phyloP scores from a whole-genome alignment of 2,797 vertebrate genomes.

The Syngnathus acus region DNA sequence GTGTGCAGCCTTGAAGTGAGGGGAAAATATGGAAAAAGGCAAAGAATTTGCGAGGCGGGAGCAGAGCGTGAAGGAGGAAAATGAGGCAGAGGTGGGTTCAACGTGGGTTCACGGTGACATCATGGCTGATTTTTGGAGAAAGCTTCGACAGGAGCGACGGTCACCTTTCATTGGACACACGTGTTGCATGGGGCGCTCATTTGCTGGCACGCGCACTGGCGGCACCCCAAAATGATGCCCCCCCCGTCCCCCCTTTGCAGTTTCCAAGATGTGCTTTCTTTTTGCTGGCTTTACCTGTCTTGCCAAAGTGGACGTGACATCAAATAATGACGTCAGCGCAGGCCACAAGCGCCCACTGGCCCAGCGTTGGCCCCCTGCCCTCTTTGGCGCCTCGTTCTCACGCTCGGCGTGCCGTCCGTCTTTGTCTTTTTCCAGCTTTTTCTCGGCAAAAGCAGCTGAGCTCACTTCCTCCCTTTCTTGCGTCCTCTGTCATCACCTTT shows the following conservation, averaged over 20 bases:
- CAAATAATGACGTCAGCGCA: slow-evolving; percentile 76
- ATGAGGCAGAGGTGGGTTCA: slow-evolving; percentile 73
- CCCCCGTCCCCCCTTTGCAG: slow-evolving; percentile 7
- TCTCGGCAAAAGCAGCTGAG: slow-evolving; percentile 20
- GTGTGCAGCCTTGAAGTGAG: slow-evolving; percentile 19
- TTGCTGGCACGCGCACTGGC: slow-evolving; percentile 57
- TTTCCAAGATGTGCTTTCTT: slow-evolving; percentile 25
- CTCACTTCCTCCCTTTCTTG: slow-evolving; percentile 42
- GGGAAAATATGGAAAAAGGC: slow-evolving; percentile 52
- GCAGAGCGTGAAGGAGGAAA: slow-evolving; percentile 52
- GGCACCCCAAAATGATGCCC: slow-evolving; percentile 36
- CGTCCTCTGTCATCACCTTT: slow-evolving; percentile 7
- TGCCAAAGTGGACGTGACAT: slow-evolving; percentile 68
- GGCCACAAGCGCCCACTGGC: slow-evolving; percentile 37
- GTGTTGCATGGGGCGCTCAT: slow-evolving; percentile 56
- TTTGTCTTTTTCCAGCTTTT: not conserved
- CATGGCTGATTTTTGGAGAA: slow-evolving; percentile 71
- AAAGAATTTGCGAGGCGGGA: slow-evolving; percentile 54
- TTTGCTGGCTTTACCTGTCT: slow-evolving; percentile 19
- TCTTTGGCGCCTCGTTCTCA: slow-evolving; percentile 35
- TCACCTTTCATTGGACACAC: slow-evolving; percentile 76
- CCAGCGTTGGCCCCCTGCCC: slow-evolving; percentile 1
- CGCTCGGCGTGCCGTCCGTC: slow-evolving; percentile 13
- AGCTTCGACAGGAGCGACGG: slow-evolving; percentile 73
- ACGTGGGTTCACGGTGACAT: slow-evolving; percentile 77